phyloP scores from a whole-genome alignment of 2,888 invertebrate genomes.

The Euzophera pinguis region DNA sequence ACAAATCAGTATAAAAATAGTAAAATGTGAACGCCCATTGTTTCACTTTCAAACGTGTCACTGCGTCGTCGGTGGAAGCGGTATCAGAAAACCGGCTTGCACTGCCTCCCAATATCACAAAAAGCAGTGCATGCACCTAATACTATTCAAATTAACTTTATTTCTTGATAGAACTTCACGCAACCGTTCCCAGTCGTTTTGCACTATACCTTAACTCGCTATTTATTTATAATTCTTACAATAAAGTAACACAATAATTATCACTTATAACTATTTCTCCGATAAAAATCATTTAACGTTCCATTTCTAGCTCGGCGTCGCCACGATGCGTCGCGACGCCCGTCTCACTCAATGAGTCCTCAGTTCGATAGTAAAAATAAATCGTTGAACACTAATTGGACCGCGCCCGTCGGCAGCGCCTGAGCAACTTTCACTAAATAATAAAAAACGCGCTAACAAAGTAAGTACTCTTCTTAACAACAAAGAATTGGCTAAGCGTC shows the following conservation, averaged over 20 bases:
- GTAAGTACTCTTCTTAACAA: conserved; percentile 72
- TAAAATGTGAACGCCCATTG: conserved; percentile 12
- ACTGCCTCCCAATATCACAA: conserved; percentile 34
- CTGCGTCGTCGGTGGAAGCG: conserved; percentile 12
- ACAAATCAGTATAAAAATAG: conserved; percentile 1
- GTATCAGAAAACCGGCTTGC: conserved; percentile 15
- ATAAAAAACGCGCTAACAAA: conserved; percentile 71
- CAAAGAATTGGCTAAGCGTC: conserved; percentile 70
- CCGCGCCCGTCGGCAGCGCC: conserved; percentile 72
- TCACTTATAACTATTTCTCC: conserved; percentile 66
- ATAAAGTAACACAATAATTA: conserved; percentile 70
- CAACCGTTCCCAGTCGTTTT: conserved; percentile 77
- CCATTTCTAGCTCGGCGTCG: conserved; percentile 33
- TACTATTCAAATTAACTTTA: conserved; percentile 37
- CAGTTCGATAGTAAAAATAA: conserved; percentile 54
- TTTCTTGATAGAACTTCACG: conserved; percentile 40
- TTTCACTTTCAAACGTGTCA: conserved; percentile 15
- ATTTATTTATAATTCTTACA: conserved; percentile 61
- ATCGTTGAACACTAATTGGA: conserved; percentile 72
- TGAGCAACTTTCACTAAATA: conserved; percentile 78
- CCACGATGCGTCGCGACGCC: conserved; percentile 40
- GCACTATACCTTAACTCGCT: conserved; percentile 72
- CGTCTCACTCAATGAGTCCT: conserved; percentile 47
- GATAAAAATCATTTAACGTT: conserved; percentile 52
- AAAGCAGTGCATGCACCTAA: conserved; percentile 36